A percentile compares a stretch with the other conserved stretches of the same genome.
These are phyloP conservation scores for Heteractis magnifica DNA, from an alignment of 92 coral and sea anemone genomes.

Conservation along the genomic window DNA sequence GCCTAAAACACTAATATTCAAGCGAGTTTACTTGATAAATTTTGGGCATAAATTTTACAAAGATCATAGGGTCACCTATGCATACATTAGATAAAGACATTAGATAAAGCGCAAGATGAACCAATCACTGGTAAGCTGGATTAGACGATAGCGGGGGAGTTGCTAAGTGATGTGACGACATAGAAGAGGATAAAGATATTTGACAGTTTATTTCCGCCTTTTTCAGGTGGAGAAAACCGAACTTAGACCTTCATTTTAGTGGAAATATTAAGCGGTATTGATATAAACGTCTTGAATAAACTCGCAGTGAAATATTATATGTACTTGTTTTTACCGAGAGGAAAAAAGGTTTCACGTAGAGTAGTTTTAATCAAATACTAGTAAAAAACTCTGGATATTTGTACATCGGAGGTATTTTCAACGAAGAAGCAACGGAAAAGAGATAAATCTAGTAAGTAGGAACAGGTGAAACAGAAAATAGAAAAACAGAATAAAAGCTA, in stretches of 20 bases:
- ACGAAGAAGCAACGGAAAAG: no score
- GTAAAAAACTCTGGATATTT: no score
- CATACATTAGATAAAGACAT: slow-evolving; percentile 19
- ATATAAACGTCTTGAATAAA: no score
- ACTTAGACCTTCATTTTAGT: background rate
- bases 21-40: background rate
- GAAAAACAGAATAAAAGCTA: no score
- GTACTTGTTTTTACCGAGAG: no score
- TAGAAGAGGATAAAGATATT: background rate
- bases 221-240: background rate
- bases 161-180: slow-evolving; percentile 19
- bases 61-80: slow-evolving; percentile 33
- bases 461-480: no score
- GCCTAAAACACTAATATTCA: background rate
- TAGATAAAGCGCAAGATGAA: background rate
- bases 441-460: no score
- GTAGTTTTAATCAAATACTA: no score
- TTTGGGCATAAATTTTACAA: slow-evolving; percentile 4
- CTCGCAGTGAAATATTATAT: no score
- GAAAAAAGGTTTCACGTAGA: no score
- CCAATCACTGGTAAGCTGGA: slow-evolving; percentile 12
- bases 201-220: slow-evolving; percentile 10
- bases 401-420: no score
- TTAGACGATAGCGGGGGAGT: slow-evolving; percentile 10
- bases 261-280: background rate